Base-by-base conservation (phyloP, 2,113 vertebrate species). In the Lepus americanus region DNA sequence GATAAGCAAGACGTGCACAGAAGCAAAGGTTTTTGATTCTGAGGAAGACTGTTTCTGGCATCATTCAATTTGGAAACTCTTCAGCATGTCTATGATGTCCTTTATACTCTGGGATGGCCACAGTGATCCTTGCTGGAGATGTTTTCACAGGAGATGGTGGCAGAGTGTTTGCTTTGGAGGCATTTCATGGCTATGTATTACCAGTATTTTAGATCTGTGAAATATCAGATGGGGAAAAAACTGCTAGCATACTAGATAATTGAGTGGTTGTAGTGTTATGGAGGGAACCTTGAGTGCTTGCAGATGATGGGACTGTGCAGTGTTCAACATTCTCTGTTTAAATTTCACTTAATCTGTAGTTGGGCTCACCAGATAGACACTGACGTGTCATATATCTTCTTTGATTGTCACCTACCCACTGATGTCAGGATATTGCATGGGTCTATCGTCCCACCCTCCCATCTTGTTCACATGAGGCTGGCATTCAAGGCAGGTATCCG, bases 301-400 rank as follows among this genome's bases (percentile, higher is more conserved):
- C 63, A 10, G 86, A 66, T 13, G 59, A 31, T 9, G 23, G 49
- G 23, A 16, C 69, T 59, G 9, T 31, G 51, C 33, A 4, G 7
- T 14, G 29, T 11, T 81, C 33, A 10, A 31, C 2, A 27, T 72
- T 69, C n/a, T 23, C 16, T 64, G 70, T 49, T 87, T 31, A 31
- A 27, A 19, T 78, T 83, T 72, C 44, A 22, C 67, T 85, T 59
- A 25, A 63, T 19, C 14, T 76, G 27, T 8, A 6, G 33, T 82
- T 83, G 51, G 16, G 13, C 53, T 63, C 9, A 5, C 36, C 25
- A 36, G 36, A 49, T 25, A 49, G 69, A 39, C 20, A 22, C 33
- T 2, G 16, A 23, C 22, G 0, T 4, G 67, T 20, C 12, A 1
- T 6, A 1, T 3, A 17, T 44, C 51, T 14, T n/a, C 9, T 39